phyloP scores from a whole-genome alignment of 2,888 invertebrate species.

The Microctonus aethiopoides region DNA sequence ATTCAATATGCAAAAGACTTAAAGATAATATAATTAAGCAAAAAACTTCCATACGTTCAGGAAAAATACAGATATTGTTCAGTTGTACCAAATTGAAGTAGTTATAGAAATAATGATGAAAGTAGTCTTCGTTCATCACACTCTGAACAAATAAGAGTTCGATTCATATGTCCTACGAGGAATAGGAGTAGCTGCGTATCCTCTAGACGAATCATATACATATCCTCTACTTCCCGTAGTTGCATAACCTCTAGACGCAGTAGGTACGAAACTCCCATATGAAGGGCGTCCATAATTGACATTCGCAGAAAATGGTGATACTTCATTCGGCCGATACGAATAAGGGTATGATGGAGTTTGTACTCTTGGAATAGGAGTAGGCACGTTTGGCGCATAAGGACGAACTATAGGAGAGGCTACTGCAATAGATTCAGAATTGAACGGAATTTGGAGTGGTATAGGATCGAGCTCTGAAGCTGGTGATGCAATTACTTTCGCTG shows the following conservation, averaged over 20 bases:
- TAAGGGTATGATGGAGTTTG: too few species aligned
- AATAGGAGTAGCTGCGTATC: neutral
- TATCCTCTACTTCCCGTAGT: neutral
- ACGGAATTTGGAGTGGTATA: neutral
- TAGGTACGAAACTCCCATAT: too few species aligned
- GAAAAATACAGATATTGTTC: too few species aligned
- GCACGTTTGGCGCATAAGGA: neutral
- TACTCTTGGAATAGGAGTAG: neutral
- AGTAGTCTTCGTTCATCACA: too few species aligned
- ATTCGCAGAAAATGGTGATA: neutral
- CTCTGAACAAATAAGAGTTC: neutral
- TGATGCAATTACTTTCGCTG: neutral
- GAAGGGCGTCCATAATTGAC: neutral
- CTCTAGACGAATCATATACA: too few species aligned
- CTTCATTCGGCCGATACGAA: neutral
- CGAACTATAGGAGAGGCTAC: neutral
- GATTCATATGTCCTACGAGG: neutral
- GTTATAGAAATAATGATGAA: too few species aligned
- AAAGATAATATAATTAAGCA: too few species aligned
- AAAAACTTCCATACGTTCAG: too few species aligned
- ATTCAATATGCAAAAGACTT: too few species aligned
- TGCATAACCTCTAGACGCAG: too few species aligned
- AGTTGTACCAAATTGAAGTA: too few species aligned
- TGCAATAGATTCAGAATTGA: neutral
- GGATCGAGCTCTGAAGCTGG: neutral